phyloP scores from a whole-genome alignment of 2,797 vertebrate genomes.

The Gastrophryne carolinensis region DNA sequence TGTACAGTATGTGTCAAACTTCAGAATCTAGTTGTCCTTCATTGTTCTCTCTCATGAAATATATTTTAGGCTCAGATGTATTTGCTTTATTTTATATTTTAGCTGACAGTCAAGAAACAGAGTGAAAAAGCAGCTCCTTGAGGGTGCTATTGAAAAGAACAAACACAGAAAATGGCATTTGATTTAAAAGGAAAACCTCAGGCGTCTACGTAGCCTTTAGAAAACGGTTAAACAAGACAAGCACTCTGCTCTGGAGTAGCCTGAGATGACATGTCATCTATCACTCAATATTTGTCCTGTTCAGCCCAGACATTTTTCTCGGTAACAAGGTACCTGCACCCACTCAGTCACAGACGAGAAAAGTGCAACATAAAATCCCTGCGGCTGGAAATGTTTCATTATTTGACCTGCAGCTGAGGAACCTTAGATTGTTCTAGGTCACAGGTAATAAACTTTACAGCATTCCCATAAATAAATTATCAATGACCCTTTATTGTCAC shows the following conservation, averaged over 20 bases:
- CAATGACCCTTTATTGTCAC: background rate
- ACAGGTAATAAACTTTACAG: background rate
- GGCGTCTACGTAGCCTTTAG: background rate
- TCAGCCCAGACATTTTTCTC: background rate
- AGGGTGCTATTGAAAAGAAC: background rate
- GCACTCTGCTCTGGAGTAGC: constrained; percentile 5
- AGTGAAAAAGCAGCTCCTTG: background rate
- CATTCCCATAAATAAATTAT: background rate
- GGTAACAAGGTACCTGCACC: constrained; percentile 16
- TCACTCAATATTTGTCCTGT: constrained; percentile 24
- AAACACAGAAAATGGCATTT: constrained; percentile 9
- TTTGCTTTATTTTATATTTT: background rate
- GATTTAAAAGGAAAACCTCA: constrained; percentile 6
- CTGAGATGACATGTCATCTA: constrained; percentile 17
- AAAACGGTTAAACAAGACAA: constrained; percentile 1
- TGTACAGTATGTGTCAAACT: too few relatives aligned
- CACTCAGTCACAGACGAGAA: background rate
- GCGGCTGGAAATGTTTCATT: background rate
- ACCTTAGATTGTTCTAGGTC: background rate
- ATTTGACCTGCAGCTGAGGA: background rate
- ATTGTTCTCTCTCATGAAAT: too few relatives aligned
- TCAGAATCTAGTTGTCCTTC: too few relatives aligned
- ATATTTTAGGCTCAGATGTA: too few relatives aligned
- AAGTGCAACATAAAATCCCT: background rate
- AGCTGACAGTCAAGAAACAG: background rate